Conservation (phyloP, 1,140 invertebrate species). For the Drosophila rhopaloa region DNA sequence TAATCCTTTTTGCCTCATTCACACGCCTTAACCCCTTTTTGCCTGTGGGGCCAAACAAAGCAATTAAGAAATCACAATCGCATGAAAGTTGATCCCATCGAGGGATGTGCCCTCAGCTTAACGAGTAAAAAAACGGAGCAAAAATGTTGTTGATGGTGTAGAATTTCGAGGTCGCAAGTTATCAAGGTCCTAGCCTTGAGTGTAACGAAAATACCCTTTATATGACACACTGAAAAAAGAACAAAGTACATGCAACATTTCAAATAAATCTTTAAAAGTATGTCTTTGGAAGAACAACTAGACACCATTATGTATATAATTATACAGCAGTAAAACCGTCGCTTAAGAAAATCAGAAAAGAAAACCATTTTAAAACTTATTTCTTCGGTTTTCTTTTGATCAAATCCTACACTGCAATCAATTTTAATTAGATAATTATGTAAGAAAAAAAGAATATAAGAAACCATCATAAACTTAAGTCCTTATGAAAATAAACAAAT, state of each 20-base stretch:
- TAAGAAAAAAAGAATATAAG: background rate
- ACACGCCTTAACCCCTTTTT: background rate
- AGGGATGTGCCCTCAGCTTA: constrained; percentile 24
- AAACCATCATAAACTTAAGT: background rate
- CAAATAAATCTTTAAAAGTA: background rate
- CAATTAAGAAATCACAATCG: constrained; percentile 59
- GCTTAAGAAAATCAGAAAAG: no score
- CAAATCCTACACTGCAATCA: no score
- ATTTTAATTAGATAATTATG: no score
- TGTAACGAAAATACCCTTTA: background rate
- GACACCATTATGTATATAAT: no score
- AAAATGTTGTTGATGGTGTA: background rate
- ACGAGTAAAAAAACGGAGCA: background rate
- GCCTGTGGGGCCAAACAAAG: constrained; percentile 1
- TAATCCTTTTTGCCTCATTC: background rate
- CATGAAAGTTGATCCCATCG: constrained; percentile 27
- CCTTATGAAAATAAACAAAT: background rate
- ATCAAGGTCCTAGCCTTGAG: constrained; percentile 12
- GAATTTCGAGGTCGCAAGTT: constrained; percentile 17
- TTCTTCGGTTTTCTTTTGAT: no score
- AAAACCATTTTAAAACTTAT: no score
- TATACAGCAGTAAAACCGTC: no score
- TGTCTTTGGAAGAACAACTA: no score
- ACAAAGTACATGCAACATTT: no score
- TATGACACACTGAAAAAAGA: constrained; percentile 12